Base-by-base conservation (phyloP, 1,140 invertebrate species). In the Heliothis subflexa region DNA sequence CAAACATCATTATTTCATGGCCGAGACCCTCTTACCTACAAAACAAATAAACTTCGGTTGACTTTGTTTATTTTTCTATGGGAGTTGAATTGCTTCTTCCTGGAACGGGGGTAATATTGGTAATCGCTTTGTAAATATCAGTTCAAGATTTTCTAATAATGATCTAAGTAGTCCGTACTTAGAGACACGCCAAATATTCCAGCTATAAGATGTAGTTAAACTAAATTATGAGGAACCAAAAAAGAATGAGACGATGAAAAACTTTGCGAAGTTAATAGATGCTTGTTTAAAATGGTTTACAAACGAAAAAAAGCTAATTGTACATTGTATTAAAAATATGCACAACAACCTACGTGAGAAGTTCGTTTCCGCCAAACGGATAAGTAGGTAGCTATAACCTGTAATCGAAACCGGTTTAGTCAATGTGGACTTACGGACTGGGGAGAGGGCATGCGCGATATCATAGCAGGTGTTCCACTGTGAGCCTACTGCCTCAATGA, bases 401-500 rank as follows among this genome's bases (percentile, higher is more conserved):
- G 91, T 91, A 94, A 92, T 91, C 87, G 86, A 83, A 94, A 94
- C 92, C 92, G 90, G 92, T 94, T 94, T 89, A 68, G 81, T 86
- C 88, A 89, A 91, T 87, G 91, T 91, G 88, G 90, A 89, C 90
- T 92, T 89, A 92, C 88, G 88, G 83, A 78, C 83, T 76, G 85
- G 84, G 80, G 85, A 87, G 88, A 91, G 86, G 87, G 90, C 86
- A 87, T 90, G 87, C 86, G 89, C 92, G 89, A 91, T 92, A 92
- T 90, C 86, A 89, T 89, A 93, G 92, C 92, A 94, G 91, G 91
- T 94, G 92, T 91, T 87, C 87, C 82, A 83, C 85, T 85, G 83
- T 70, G 86, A 86, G 88, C 88, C 87, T 85, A 89, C 85, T 89
- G 85, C 84, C 89, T 92, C 91, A 93, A 93, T 92, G 89, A 92